A percentile compares a stretch with the other conserved stretches of the same genome.
These are phyloP conservation scores for Anas platyrhynchos DNA, from an alignment of 2,113 vertebrate genomes.

Conservation along the genomic window DNA sequence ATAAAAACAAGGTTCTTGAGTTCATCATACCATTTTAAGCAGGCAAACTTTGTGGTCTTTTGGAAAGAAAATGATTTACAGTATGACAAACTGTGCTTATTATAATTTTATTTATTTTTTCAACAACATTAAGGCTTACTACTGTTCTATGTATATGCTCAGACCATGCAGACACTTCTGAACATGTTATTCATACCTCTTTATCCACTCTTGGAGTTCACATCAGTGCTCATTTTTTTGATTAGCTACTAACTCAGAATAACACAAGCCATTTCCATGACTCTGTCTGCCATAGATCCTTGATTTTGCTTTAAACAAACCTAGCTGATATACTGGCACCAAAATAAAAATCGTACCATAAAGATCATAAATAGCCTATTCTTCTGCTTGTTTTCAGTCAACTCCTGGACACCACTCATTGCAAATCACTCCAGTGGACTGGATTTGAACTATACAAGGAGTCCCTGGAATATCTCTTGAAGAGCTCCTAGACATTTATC, in stretches of 20 bases:
- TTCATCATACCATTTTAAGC: background rate
- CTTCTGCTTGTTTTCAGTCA: background rate
- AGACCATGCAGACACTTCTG: background rate
- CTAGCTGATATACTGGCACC: background rate
- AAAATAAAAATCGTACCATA: background rate
- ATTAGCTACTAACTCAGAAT: background rate
- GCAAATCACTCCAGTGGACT: background rate
- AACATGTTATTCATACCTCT: background rate
- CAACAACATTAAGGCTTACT: background rate
- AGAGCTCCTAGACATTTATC: background rate
- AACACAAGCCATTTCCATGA: background rate
- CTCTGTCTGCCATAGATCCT: background rate
- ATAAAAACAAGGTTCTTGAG: background rate
- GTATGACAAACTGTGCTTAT: background rate
- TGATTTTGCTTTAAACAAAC: background rate
- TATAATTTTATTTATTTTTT: background rate
- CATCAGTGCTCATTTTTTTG: background rate
- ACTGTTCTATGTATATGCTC: background rate
- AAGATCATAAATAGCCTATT: background rate
- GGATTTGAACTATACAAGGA: background rate
- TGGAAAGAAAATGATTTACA: background rate
- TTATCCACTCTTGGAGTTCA: background rate
- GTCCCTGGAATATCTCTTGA: background rate
- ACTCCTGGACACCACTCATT: background rate
- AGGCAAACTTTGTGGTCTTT: background rate